phyloP scores from a whole-genome alignment of 1,140 invertebrate species.

The Mactra quadrangularis region DNA sequence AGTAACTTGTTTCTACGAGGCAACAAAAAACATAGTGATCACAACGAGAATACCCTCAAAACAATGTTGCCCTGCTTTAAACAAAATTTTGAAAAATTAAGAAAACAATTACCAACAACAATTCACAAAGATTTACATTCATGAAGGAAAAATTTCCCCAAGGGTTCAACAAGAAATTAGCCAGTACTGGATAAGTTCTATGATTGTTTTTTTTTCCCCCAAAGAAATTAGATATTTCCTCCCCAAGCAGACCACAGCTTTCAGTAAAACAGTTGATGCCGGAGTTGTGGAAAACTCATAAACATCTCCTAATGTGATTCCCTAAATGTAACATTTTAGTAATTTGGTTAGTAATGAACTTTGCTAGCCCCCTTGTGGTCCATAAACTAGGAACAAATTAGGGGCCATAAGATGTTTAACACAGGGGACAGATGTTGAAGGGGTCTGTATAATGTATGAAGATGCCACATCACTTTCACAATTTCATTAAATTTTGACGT shows the following conservation, averaged over 20 bases:
- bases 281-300: constrained; percentile 47
- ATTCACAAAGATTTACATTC: constrained; percentile 26
- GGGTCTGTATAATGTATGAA: constrained; percentile 5
- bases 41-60: too few relatives aligned
- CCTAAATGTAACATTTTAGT: constrained; percentile 37
- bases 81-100: constrained; percentile 38
- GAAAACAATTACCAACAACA: constrained; percentile 13
- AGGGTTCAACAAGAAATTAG: neutral
- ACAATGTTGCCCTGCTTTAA: too few relatives aligned
- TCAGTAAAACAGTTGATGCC: constrained; percentile 22
- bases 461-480: constrained; percentile 21
- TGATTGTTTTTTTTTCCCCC: neutral
- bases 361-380: constrained; percentile 38
- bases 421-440: constrained; percentile 36
- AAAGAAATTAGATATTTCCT: neutral
- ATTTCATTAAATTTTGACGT: constrained; percentile 8
- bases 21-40: too few relatives aligned
- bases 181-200: neutral
- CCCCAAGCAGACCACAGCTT: neutral
- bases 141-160: constrained; percentile 8
- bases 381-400: constrained; percentile 52
- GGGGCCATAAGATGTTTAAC: constrained; percentile 35
- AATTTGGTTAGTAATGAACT: constrained; percentile 50
- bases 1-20: too few relatives aligned
- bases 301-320: constrained; percentile 26